phyloP scores from a whole-genome alignment of 1,140 invertebrate species.

The Condylostylus longicornis region DNA sequence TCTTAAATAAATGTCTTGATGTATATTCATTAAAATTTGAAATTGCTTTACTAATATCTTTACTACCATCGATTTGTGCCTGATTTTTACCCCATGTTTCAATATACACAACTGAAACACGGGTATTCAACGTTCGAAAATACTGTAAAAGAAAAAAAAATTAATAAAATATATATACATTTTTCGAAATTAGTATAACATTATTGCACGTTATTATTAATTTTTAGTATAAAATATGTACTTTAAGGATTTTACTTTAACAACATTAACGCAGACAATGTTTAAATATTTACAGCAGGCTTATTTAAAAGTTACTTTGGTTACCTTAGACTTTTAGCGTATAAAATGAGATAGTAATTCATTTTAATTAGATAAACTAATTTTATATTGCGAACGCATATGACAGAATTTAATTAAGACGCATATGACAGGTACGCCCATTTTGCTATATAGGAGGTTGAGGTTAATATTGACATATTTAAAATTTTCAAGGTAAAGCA shows the following conservation, averaged over 20 bases:
- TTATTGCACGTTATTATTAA: background rate
- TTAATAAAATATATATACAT: background rate
- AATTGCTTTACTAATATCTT: constrained; percentile 73
- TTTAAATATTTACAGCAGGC: too few relatives aligned
- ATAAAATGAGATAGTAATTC: too few relatives aligned
- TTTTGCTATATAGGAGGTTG: too few relatives aligned
- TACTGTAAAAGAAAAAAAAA: constrained; percentile 47
- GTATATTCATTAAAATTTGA: constrained; percentile 82
- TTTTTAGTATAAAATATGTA: background rate
- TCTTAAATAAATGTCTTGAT: constrained; percentile 61
- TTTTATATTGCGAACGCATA: too few relatives aligned
- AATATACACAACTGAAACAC: constrained; percentile 87
- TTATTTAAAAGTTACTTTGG: too few relatives aligned
- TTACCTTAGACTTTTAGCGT: too few relatives aligned
- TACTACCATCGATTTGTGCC: constrained; percentile 58
- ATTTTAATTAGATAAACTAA: too few relatives aligned
- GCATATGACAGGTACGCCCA: too few relatives aligned
- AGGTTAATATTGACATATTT: too few relatives aligned
- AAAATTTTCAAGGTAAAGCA: too few relatives aligned
- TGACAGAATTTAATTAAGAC: too few relatives aligned
- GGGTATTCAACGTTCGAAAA: constrained; percentile 80
- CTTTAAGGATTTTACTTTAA: background rate
- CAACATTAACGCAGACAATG: too few relatives aligned
- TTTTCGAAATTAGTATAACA: background rate
- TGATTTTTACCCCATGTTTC: constrained; percentile 90